Conservation (phyloP, 2,113 vertebrate species). For the Sebastes fasciatus region DNA sequence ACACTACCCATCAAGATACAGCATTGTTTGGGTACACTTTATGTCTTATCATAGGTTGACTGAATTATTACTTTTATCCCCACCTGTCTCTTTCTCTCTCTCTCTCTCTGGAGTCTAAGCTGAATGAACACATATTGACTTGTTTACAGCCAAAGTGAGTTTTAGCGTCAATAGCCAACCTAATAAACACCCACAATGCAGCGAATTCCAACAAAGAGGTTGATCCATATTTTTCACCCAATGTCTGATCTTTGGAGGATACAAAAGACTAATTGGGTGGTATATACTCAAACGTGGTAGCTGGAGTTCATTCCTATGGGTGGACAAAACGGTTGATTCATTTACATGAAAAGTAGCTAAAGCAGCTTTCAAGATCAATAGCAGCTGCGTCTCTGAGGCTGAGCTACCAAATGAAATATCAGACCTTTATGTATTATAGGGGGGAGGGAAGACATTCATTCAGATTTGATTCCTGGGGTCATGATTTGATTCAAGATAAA, state of each 20-base stretch:
- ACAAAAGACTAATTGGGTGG: background rate
- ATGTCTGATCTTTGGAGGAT: background rate
- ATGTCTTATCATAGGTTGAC: conserved; percentile 20
- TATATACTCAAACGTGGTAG: too few species aligned
- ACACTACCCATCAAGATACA: background rate
- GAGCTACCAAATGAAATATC: background rate
- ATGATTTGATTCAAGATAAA: background rate
- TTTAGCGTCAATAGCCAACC: conserved; percentile 19
- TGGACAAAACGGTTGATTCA: too few species aligned
- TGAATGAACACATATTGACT: conserved; percentile 44
- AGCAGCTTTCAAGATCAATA: background rate
- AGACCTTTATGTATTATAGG: background rate
- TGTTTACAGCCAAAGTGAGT: conserved; percentile 39
- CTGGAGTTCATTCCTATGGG: background rate
- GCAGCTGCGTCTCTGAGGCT: background rate
- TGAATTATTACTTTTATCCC: conserved; percentile 40
- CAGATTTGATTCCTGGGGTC: background rate
- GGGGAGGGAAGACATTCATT: background rate
- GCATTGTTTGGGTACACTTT: background rate
- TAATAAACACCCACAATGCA: conserved; percentile 1
- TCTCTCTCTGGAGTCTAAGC: conserved; percentile 4
- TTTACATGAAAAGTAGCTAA: background rate
- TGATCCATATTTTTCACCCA: background rate
- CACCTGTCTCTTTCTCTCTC: background rate
- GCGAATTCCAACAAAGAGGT: background rate